Evolutionary conservation across 1,140 invertebrate species (phyloP).

Genomic region (Lepidurus packardi): DNA sequence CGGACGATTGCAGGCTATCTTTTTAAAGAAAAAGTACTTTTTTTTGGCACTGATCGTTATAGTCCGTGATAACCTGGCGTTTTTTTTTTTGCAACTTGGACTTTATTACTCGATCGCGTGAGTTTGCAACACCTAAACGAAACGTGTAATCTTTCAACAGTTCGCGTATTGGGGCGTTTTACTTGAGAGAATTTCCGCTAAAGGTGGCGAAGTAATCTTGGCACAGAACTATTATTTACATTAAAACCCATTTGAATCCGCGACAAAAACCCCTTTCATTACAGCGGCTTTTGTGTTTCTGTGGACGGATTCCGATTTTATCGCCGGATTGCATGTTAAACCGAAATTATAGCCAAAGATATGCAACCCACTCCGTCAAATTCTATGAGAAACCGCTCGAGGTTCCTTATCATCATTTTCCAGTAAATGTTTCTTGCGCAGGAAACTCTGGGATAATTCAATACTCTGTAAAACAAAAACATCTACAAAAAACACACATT

Average conservation of each 20-base stretch:
- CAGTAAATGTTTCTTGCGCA: neutral
- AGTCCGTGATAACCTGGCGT: neutral
- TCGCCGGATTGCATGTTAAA: neutral
- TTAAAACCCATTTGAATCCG: neutral
- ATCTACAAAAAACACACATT: too few relatives aligned
- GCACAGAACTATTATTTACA: neutral
- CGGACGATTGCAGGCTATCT: neutral
- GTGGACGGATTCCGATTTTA: neutral
- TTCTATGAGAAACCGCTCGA: neutral
- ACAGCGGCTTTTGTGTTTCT: neutral
- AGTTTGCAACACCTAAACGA: conserved; percentile 19
- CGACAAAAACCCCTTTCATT: neutral
- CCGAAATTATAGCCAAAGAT: neutral
- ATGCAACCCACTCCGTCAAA: neutral
- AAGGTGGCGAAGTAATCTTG: neutral
- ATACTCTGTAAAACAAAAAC: too few relatives aligned
- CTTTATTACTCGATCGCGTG: conserved; percentile 18
- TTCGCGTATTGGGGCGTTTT: neutral
- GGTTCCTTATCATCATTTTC: neutral
- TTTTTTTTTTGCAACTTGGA: neutral
- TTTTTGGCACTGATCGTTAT: neutral
- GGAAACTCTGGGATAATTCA: too few relatives aligned
- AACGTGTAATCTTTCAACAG: conserved; percentile 11
- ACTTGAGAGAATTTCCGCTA: neutral
- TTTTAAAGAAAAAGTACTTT: neutral